Evolutionary conservation across 2,888 invertebrate species (phyloP), one percentile per base, ranked within the genome.

Genomic region (Ommatoiulus sabulosus): DNA sequence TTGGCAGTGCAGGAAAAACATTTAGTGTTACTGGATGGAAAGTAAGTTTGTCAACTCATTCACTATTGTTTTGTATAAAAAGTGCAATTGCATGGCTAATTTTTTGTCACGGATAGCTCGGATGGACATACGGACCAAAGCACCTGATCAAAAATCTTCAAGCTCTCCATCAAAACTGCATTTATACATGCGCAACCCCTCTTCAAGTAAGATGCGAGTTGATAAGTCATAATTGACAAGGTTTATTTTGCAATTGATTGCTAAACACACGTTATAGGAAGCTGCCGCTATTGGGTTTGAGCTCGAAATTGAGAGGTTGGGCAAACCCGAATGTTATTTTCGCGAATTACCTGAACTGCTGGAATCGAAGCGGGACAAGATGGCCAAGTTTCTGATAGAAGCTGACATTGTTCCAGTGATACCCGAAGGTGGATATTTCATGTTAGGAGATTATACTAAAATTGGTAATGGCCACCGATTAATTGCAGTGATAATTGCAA

Each of bases 11-110:
- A 0, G 99, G 99, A 0, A 99, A 99, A 94, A 97, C 98, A 0
- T 99, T 99, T 94, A 98, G 98, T 88, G 97, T 98, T 17, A 99
- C 99, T 0, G 99, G 99, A 4, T 98, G 98, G 98, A 98, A 97
- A 87, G 90, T 90, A 90, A 88, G 84, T 85, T 44, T 44, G n/a
- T n/a, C n/a, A n/a, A n/a, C n/a, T n/a, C n/a, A n/a, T n/a, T n/a
- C n/a, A n/a, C n/a, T n/a, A n/a, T n/a, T n/a, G n/a, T n/a, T n/a
- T n/a, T n/a, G n/a, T n/a, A n/a, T n/a, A n/a, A n/a, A n/a, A n/a
- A n/a, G n/a, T n/a, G n/a, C 6, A 52, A 52, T 52, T 10, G 10
- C 52, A 7, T 52, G 3, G 52, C 10, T 52, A 52, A 35, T 24
- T 48, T 88, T 43, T 88, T 44, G 3, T 46, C 43, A n/a, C n/a